Evolutionary conservation across 1,140 invertebrate species (phyloP).

Genomic region (Nautilus pompilius): DNA sequence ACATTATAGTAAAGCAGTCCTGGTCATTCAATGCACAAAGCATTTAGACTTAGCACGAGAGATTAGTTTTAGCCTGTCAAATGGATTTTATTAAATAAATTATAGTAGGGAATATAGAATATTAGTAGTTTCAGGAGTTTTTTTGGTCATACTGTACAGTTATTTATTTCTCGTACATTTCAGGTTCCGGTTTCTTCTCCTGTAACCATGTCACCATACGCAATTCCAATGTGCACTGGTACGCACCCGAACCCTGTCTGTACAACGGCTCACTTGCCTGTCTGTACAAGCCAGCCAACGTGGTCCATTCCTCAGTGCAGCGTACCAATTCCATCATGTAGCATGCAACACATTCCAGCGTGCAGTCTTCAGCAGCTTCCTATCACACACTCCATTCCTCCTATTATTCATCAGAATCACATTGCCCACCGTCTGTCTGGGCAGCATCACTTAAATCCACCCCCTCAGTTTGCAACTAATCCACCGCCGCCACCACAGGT

Average conservation of each 20-base stretch:
- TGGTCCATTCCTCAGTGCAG: slow-evolving; percentile 44
- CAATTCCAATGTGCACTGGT: slow-evolving; percentile 47
- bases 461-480: slow-evolving; percentile 17
- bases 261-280: slow-evolving; percentile 29
- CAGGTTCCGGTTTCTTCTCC: slow-evolving; percentile 65
- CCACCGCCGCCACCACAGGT: slow-evolving; percentile 8
- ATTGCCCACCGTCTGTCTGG: slow-evolving; percentile 34
- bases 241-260: slow-evolving; percentile 47
- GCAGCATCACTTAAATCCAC: slow-evolving; percentile 16
- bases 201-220: slow-evolving; percentile 60
- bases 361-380: slow-evolving; percentile 46
- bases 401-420: slow-evolving; percentile 51
- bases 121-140: neutral
- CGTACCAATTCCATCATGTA: slow-evolving; percentile 34
- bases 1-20: too few species aligned
- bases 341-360: slow-evolving; percentile 48
- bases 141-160: neutral
- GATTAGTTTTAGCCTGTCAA: too few species aligned
- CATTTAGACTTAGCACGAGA: too few species aligned
- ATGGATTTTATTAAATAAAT: neutral
- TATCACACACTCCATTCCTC: slow-evolving; percentile 16
- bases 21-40: too few species aligned
- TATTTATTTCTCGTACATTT: slow-evolving; percentile 16
- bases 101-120: neutral
- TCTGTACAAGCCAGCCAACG: slow-evolving; percentile 41